phyloP scores from a whole-genome alignment of 2,888 invertebrate genomes.

The Acleris holmiana region DNA sequence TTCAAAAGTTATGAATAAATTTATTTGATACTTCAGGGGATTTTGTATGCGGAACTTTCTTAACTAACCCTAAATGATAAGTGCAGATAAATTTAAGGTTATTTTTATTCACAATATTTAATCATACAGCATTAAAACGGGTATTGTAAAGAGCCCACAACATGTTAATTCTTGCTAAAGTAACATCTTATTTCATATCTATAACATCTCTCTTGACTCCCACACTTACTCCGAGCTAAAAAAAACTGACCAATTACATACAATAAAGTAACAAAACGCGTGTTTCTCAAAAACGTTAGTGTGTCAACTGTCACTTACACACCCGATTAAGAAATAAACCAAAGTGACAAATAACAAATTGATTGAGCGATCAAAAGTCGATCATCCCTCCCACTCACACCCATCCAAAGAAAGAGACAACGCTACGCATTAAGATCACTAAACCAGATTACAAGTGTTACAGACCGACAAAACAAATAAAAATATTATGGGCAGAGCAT shows the following conservation, averaged over 20 bases:
- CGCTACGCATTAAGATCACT: conserved; percentile 67
- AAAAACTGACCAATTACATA: conserved; percentile 21
- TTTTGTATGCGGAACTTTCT: too few relatives aligned
- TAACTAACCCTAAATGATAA: too few relatives aligned
- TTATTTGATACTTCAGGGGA: not conserved
- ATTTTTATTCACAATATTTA: too few relatives aligned
- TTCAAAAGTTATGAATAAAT: conserved; percentile 2
- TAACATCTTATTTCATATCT: conserved; percentile 7
- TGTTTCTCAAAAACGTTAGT: conserved; percentile 35
- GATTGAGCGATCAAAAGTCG: conserved; percentile 76
- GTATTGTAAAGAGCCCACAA: too few relatives aligned
- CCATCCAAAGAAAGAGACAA: conserved; percentile 54
- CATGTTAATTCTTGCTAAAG: not conserved
- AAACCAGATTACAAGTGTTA: conserved; percentile 57
- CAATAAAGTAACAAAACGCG: conserved; percentile 33
- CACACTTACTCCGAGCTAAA: conserved; percentile 17
- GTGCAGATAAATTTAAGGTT: too few relatives aligned
- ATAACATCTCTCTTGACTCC: conserved; percentile 17
- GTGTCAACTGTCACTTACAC: conserved; percentile 62
- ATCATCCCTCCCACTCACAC: conserved; percentile 55
- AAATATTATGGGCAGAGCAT: conserved; percentile 78
- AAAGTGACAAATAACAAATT: conserved; percentile 64
- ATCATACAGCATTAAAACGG: too few relatives aligned
- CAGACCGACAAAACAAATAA: conserved; percentile 75
- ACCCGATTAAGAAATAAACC: conserved; percentile 68